Conservation (phyloP, 2,888 invertebrate genomes). For the Apamea anceps region DNA sequence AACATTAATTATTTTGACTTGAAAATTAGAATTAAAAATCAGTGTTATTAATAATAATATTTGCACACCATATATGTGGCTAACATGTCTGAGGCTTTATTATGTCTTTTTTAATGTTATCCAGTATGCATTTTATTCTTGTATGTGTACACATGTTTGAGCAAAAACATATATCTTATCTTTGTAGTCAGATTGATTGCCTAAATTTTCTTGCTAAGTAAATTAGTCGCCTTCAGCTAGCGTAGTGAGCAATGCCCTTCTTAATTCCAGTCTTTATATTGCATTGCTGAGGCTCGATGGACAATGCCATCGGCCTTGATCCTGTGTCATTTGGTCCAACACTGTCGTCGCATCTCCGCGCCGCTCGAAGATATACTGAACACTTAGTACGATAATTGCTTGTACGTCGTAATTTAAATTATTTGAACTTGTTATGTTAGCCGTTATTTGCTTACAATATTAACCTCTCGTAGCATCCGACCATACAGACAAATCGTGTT, state of each 20-base stretch:
- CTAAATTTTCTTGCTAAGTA: background rate
- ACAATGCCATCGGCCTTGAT: background rate
- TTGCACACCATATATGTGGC: no score
- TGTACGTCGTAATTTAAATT: slow-evolving; percentile 14
- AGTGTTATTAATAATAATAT: no score
- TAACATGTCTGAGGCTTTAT: no score
- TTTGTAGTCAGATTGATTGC: background rate
- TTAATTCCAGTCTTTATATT: background rate
- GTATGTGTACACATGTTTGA: no score
- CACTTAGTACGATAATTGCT: background rate
- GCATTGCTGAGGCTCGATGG: background rate
- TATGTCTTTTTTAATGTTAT: no score
- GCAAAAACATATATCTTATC: no score
- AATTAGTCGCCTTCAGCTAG: background rate
- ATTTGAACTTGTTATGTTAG: slow-evolving; percentile 45
- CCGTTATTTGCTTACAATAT: slow-evolving; percentile 35
- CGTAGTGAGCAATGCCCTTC: background rate
- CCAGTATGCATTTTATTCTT: no score
- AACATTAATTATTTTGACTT: no score
- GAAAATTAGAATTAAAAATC: no score
- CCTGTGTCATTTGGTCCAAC: background rate
- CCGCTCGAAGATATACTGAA: background rate
- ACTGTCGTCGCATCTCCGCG: background rate
- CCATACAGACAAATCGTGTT: slow-evolving; percentile 27
- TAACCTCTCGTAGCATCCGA: slow-evolving; percentile 23